Percentiles rank a stretch among this genome's conserved stretches.
These are phyloP conservation scores for Pristionchus pacificus DNA, from an alignment of 1,140 invertebrate genomes.

Conservation along the genomic window DNA sequence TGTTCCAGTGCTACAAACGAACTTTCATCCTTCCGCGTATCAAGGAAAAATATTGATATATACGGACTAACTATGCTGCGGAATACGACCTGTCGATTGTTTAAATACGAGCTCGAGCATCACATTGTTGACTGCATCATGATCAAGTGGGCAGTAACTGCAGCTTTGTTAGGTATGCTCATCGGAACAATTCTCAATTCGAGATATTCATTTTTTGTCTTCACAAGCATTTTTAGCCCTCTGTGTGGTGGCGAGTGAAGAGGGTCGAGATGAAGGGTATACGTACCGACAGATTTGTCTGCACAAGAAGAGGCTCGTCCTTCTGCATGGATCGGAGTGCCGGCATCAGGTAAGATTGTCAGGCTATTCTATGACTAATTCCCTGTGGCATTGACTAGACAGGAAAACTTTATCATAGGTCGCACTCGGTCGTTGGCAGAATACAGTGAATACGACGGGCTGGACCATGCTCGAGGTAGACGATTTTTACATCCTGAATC, in stretches of 20 bases:
- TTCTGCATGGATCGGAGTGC: slow-evolving; percentile 37
- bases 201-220: too few species aligned
- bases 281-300: slow-evolving; percentile 49
- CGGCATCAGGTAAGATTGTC: not conserved
- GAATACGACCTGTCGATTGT: too few species aligned
- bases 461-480: not conserved
- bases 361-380: not conserved
- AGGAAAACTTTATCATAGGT: slow-evolving; percentile 34
- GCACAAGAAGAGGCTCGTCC: slow-evolving; percentile 40
- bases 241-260: slow-evolving; percentile 8
- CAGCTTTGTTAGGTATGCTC: too few species aligned
- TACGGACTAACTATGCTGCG: too few species aligned
- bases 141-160: too few species aligned
- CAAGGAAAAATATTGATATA: too few species aligned
- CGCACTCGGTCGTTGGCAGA: slow-evolving; percentile 48
- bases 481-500: too few species aligned
- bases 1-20: too few species aligned
- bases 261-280: slow-evolving; percentile 42
- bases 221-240: slow-evolving; percentile 1
- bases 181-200: too few species aligned
- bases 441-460: slow-evolving; percentile 51
- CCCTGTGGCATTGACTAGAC: not conserved
- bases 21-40: too few species aligned
- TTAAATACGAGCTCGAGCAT: too few species aligned
- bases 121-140: too few species aligned